phyloP scores from a whole-genome alignment of 2,888 invertebrate species.

The Theodoxus fluviatilis region DNA sequence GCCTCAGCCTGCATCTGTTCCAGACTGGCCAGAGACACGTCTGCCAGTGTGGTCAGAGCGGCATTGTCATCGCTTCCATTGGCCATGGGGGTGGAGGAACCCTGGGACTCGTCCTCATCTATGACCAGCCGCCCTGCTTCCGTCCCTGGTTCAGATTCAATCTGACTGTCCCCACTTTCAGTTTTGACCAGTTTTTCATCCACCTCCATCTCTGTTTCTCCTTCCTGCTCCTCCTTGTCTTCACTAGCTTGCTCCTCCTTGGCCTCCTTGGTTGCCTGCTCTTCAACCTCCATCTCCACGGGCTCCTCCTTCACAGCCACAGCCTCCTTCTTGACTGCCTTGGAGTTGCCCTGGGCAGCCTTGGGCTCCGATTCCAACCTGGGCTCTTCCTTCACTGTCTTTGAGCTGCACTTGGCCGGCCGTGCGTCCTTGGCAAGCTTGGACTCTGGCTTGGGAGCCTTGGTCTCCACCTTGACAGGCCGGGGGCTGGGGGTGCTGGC shows the following conservation, averaged over 20 bases:
- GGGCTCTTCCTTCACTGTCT: too few species aligned
- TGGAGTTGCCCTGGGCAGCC: too few species aligned
- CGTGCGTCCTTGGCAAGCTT: slow-evolving; percentile 24
- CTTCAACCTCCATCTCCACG: slow-evolving; percentile 25
- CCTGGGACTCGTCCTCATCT: slow-evolving; percentile 28
- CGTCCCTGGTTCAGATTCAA: slow-evolving; percentile 21
- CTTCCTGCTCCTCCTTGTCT: too few species aligned
- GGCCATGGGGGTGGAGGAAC: too few species aligned
- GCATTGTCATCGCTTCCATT: too few species aligned
- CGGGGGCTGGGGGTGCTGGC: slow-evolving; percentile 24
- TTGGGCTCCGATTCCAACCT: too few species aligned
- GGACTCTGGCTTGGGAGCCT: too few species aligned
- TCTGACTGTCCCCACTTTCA: slow-evolving; percentile 24
- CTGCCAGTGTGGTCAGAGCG: slow-evolving; percentile 52
- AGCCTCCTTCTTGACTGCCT: too few species aligned
- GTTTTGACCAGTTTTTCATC: too few species aligned
- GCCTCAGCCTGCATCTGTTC: slow-evolving; percentile 30
- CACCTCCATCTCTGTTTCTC: too few species aligned
- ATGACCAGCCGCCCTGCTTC: slow-evolving; percentile 29
- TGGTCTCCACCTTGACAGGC: background rate
- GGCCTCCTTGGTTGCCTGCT: slow-evolving; percentile 24
- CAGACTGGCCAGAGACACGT: slow-evolving; percentile 41
- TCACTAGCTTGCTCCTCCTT: background rate
- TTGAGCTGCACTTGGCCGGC: too few species aligned
- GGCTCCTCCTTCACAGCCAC: too few species aligned